A percentile compares a stretch with the other conserved stretches of the same genome.
These are phyloP conservation scores for Passerculus sandwichensis DNA, from an alignment of 2,797 vertebrate genomes.

Conservation along the genomic window DNA sequence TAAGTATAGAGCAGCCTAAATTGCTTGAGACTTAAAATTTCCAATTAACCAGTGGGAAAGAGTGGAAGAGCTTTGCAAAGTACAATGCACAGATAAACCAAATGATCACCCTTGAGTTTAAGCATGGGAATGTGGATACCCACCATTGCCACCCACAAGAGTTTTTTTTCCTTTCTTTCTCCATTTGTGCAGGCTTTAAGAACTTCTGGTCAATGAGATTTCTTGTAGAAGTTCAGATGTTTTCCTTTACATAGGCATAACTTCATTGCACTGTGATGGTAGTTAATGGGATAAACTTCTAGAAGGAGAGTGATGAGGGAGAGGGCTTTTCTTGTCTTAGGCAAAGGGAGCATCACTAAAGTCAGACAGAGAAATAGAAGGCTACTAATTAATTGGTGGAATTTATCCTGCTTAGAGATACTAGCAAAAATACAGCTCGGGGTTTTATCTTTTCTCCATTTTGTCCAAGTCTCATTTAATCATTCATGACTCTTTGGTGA, in stretches of 20 bases:
- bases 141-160: background rate
- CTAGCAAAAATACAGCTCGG: background rate
- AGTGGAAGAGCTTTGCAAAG: background rate
- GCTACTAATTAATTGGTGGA: background rate
- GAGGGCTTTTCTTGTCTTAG: background rate
- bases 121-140: accelerated
- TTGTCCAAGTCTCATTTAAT: background rate
- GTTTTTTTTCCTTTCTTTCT: background rate
- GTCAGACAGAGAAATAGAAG: background rate
- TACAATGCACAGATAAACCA: background rate
- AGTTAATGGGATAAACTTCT: background rate
- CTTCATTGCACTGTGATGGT: background rate
- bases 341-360: background rate
- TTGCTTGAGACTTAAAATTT: background rate
- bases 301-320: background rate
- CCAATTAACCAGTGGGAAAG: background rate
- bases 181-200: background rate
- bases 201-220: background rate
- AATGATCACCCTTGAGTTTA: background rate
- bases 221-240: background rate
- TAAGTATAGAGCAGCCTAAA: background rate
- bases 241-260: background rate
- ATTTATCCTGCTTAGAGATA: background rate
- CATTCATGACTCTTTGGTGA: background rate
- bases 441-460: background rate